Conservation (phyloP, 2,888 invertebrate genomes). For the Lagria hirta region DNA sequence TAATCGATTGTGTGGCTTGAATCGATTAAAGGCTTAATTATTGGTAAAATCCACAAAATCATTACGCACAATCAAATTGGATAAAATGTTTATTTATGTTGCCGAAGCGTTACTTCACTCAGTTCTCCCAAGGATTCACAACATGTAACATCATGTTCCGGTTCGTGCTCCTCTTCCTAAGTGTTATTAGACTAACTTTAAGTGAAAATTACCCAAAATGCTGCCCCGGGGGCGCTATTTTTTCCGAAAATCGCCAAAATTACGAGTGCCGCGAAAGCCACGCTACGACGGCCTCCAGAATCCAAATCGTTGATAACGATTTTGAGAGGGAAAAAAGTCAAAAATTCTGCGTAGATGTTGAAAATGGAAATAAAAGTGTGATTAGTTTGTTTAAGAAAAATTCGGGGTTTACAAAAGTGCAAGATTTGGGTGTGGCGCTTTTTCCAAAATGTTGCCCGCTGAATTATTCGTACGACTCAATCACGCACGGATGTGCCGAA, state of each 20-base stretch:
- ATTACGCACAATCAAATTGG: slow-evolving; percentile 11
- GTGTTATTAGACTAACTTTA: too few species aligned
- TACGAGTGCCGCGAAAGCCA: slow-evolving; percentile 22
- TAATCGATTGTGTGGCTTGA: too few species aligned
- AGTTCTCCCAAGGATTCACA: slow-evolving; percentile 12
- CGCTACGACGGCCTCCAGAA: slow-evolving; percentile 11
- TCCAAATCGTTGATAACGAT: slow-evolving; percentile 11
- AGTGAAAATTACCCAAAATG: slow-evolving; percentile 16
- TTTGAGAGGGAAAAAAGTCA: slow-evolving; percentile 5
- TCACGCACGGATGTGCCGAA: slow-evolving; percentile 23
- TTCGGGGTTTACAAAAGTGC: not conserved
- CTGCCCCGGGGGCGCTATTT: slow-evolving; percentile 16
- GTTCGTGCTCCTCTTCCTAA: slow-evolving; percentile 4
- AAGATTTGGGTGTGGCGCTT: slow-evolving; percentile 16
- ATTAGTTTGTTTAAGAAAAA: slow-evolving; percentile 5
- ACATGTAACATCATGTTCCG: slow-evolving; percentile 13
- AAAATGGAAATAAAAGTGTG: too few species aligned
- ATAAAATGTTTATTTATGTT: not conserved
- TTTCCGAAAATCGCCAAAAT: slow-evolving; percentile 3
- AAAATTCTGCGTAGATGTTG: slow-evolving; percentile 14
- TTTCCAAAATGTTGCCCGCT: slow-evolving; percentile 33
- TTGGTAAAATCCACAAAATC: slow-evolving; percentile 1
- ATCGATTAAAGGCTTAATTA: too few species aligned
- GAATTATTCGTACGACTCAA: slow-evolving; percentile 26
- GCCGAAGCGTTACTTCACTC: slow-evolving; percentile 11